Base-by-base conservation (phyloP, 64 coral and sea anemone genomes). In the Cladopsammia gracilis region DNA sequence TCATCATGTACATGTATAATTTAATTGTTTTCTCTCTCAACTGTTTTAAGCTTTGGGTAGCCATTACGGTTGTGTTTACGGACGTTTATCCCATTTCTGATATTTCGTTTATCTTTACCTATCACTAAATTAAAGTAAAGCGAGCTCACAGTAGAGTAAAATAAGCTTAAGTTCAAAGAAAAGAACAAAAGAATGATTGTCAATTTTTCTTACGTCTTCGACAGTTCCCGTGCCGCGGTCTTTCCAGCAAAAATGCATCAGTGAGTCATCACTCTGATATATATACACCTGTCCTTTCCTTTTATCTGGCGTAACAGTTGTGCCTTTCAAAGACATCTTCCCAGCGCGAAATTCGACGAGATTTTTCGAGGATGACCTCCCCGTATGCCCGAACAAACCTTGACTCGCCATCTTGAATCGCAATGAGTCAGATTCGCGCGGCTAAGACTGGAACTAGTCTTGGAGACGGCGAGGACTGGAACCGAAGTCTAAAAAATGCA, bases 241-340 rank as follows among this genome's bases (percentile, higher is more conserved):
- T 57, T 99, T 99, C 97, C 97, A 99, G 79, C 97, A 99, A 70
- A 99, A 99, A 64, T 99, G 97, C 97, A 99, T 99, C 7, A 99
- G 74, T 10, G 94, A 96, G 58, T 99, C 97, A 46, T 99, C 97
- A 70, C 97, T 96, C 64, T 99, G 97, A 79, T 96, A 94, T 85
- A 99, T 96, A 54, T 99, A 99, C n/a, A 99, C 97, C 71, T 89
- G 53, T 71, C 94, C 98, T 83, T 96, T 99, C 53, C 98, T 71
- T 88, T 99, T 99, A 75, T 99, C 97, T 26, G 97, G 88, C 11
- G 97, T 99, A 57, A 99, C 97, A 71, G 97, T 99, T 88, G 88
- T 92, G n/a, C 98, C 98, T 25, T 70, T 99, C 64, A 99, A 80
- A 70, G 86, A 91, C 98, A 99, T 99, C 65, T 99, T 99, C 73